phyloP scores from a whole-genome alignment of 2,888 invertebrate species.

The Eupithecia vulgata region DNA sequence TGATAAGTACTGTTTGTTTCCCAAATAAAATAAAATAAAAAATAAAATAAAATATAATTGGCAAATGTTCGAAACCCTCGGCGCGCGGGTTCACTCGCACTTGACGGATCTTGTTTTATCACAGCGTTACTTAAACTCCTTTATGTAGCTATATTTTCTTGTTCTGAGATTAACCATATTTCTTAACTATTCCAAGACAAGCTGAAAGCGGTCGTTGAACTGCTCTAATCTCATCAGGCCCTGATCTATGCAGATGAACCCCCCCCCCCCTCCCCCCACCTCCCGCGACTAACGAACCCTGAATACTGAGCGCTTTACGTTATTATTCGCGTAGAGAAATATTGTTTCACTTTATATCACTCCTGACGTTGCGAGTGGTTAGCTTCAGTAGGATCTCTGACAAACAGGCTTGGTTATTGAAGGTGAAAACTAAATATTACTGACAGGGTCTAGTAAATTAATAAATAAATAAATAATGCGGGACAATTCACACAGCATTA shows the following conservation, averaged over 20 bases:
- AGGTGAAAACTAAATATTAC: not conserved
- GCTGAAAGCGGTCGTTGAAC: slow-evolving; percentile 47
- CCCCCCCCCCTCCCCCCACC: slow-evolving; percentile 23
- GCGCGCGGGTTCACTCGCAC: too few relatives aligned
- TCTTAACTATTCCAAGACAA: not conserved
- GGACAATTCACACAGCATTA: too few relatives aligned
- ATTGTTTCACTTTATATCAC: slow-evolving; percentile 29
- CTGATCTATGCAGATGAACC: slow-evolving; percentile 59
- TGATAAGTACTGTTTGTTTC: too few relatives aligned
- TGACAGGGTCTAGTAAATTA: not conserved
- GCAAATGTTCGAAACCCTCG: too few relatives aligned
- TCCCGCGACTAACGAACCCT: slow-evolving; percentile 48
- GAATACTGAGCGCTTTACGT: slow-evolving; percentile 37
- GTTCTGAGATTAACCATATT: not conserved
- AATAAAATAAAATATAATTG: too few relatives aligned
- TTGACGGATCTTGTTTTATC: too few relatives aligned
- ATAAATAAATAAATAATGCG: too few relatives aligned
- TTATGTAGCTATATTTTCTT: not conserved
- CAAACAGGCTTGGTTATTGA: not conserved
- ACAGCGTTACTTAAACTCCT: not conserved
- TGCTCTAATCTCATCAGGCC: slow-evolving; percentile 46
- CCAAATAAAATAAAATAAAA: too few relatives aligned
- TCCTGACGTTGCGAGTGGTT: not conserved
- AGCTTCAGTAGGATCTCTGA: not conserved
- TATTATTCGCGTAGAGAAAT: slow-evolving; percentile 32